phyloP scores from a whole-genome alignment of 2,113 vertebrate species.

The Meles meles region DNA sequence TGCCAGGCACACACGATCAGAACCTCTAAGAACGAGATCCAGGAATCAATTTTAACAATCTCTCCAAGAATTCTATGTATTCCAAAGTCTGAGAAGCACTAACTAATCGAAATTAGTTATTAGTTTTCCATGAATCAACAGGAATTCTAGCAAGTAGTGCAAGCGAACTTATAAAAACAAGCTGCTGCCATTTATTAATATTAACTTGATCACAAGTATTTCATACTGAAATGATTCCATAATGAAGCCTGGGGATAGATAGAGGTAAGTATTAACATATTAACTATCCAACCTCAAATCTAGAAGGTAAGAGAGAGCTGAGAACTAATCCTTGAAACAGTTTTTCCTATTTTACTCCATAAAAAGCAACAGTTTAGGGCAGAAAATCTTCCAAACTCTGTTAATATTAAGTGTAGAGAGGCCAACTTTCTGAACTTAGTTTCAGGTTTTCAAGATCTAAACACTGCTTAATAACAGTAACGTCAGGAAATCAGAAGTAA shows the following conservation, averaged over 20 bases:
- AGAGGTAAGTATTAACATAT: neutral
- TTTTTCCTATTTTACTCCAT: neutral
- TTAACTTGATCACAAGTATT: neutral
- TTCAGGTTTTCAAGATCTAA: slow-evolving; percentile 3
- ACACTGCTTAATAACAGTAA: neutral
- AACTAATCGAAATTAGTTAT: neutral
- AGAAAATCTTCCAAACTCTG: neutral
- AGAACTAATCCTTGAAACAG: neutral
- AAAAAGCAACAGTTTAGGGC: neutral
- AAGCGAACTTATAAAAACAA: neutral
- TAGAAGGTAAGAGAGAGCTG: neutral
- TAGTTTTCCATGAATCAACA: neutral
- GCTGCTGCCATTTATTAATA: neutral
- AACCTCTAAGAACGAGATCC: neutral
- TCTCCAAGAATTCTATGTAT: neutral
- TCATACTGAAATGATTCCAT: slow-evolving; percentile 20
- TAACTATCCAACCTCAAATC: neutral
- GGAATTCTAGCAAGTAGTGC: neutral
- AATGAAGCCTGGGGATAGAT: neutral
- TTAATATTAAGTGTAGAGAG: neutral
- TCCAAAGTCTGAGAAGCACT: neutral
- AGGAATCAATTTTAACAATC: neutral
- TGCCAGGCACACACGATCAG: neutral
- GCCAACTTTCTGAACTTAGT: neutral
- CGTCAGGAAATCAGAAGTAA: neutral